Evolutionary conservation across 1,140 invertebrate genomes (phyloP).

Genomic region (Triops longicaudatus): DNA sequence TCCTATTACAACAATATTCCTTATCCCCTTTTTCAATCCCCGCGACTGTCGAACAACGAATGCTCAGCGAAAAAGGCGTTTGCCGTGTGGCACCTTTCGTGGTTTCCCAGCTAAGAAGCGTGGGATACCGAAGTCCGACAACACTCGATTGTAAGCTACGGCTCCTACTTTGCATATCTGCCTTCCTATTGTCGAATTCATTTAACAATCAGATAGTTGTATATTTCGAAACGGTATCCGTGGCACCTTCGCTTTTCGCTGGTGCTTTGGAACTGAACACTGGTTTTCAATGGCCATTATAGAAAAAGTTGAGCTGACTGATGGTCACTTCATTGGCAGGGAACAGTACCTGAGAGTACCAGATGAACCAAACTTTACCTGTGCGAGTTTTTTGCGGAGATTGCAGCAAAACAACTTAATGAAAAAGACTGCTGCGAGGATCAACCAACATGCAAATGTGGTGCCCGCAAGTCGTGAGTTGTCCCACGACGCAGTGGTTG

Average conservation of each 20-base stretch:
- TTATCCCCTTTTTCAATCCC: too few relatives aligned
- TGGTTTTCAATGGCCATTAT: too few relatives aligned
- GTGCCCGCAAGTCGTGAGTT: neutral
- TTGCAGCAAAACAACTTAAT: neutral
- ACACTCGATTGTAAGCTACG: neutral
- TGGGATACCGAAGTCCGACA: neutral
- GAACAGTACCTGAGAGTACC: too few relatives aligned
- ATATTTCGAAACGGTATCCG: neutral
- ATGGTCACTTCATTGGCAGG: too few relatives aligned
- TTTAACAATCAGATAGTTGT: neutral
- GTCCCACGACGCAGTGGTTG: neutral
- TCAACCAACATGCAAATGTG: neutral
- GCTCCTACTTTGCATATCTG: neutral
- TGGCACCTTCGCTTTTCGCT: too few relatives aligned
- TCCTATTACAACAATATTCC: too few relatives aligned
- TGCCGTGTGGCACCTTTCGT: neutral
- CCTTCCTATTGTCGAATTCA: neutral
- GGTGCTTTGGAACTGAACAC: too few relatives aligned
- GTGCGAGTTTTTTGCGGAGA: neutral
- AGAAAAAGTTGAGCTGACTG: too few relatives aligned
- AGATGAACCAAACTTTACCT: too few relatives aligned
- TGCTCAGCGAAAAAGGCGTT: neutral
- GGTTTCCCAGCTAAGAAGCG: neutral
- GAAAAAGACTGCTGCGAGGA: neutral
- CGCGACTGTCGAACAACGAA: too few relatives aligned